Base-by-base conservation (phyloP, 2,888 invertebrate species). In the Piscicola geometra region DNA sequence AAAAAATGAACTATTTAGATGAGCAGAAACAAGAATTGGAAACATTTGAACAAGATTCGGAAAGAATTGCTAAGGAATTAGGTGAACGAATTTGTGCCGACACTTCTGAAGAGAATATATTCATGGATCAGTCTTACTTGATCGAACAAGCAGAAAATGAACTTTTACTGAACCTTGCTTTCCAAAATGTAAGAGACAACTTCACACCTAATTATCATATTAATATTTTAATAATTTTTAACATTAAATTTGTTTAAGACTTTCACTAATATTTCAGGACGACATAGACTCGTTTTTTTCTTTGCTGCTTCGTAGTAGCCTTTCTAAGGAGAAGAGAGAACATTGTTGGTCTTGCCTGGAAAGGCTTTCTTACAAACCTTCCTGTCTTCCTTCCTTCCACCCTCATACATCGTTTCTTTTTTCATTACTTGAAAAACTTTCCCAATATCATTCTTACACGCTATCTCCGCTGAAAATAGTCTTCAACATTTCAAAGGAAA, bases 101-200 rank as follows among this genome's bases (percentile, higher is more conserved):
- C 21, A 47, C 50, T 18, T 56, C 60, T 3, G 15, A 41, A 56
- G 60, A 56, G 3, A n/a, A n/a, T n/a, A n/a, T n/a, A n/a, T n/a
- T n/a, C n/a, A 25, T 56, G 5, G 60, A 56, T 56, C 60, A 56
- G 25, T 25, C n/a, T 56, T 21, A 25, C 25, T 56, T 56, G 3
- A 56, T 56, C n/a, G 60, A 56, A 56, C 60, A 56, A 21, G n/a
- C 3, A 18, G 60, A 56, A 56, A 56, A 56, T 56, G 60, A 56
- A 56, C 60, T 56, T 56, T n/a, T 56, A 5, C 25, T 56, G 15
- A 56, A 56, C 25, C 21, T 56, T 18, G 60, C 60, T 25, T 25
- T 21, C 3, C n/a, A 56, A 15, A 25, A 56, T 5, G 60, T 56
- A 56, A 18, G 9, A 15, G 9, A 15, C 21, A 15, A 9, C 9